Base-by-base conservation (phyloP, 2,888 invertebrate genomes). In the Dynastes grantii region DNA sequence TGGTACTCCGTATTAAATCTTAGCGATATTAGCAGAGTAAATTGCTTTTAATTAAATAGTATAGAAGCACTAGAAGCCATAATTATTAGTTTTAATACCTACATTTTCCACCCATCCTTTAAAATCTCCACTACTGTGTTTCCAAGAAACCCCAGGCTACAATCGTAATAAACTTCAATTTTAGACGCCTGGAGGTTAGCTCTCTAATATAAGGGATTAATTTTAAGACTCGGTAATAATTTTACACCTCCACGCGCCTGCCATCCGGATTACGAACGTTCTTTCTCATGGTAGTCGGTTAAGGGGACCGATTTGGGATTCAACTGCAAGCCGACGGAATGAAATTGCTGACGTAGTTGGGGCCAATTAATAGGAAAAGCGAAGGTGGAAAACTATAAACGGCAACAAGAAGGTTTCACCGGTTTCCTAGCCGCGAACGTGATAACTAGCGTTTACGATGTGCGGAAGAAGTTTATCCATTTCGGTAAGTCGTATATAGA, bases 381-480 rank as follows among this genome's bases (percentile, higher is more conserved):
- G 63, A 63, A 63, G 63, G 63, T 63, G 11, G 68, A 51, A 68
- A 68, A 68, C 51, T 68, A 68, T 68, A 68, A 68, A 68, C 68
- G 68, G 51, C 32, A 37, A 63, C 16, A 68, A 68, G 13, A 4
- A 68, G 51, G 49, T 51, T 29, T 51, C 51, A 68, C 29, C 68
- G 29, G 68, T 32, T 68, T 51, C 27, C 51, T 40, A n/a, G 68
- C 27, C 27, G 68, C 68, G 68, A 9, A 68, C 49, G 51, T 40
- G 68, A 51, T 68, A 68, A 68, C 51, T 5, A 51, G 51, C 68
- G 29, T 49, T 68, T 51, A 51, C 40, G 68, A 63, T 63, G 37
- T 63, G 63, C 2, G 32, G 32, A 27, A 58, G 22, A 63, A 63
- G 29, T 32, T 63, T 63, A 32, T 32, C 32, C 22, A 5, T 29